Base-by-base conservation (phyloP, 2,113 vertebrate species). In the Uria aalge region DNA sequence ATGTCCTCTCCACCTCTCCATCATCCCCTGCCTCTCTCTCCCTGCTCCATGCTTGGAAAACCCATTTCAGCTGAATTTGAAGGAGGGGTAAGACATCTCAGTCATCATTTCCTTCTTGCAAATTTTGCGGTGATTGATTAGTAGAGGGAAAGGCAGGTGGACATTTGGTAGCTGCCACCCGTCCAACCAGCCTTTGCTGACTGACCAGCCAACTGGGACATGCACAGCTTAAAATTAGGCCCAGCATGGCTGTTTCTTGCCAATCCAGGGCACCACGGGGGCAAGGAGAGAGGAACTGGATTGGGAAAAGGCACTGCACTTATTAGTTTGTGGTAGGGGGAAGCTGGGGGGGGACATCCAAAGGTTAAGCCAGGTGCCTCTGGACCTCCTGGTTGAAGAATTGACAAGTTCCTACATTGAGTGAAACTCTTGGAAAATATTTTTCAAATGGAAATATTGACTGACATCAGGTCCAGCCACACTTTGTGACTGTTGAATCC, bases 111-210 rank as follows among this genome's bases (percentile, higher is more conserved):
- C 66, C 45, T 38, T 22, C 55, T 48, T 26, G 15, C 7, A 21
- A 29, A 45, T 82, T 82, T 45, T 1, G 0, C 0, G 0, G 47
- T 12, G 50, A 9, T 10, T 59, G 43, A n/a, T 2, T 11, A 67
- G 45, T 4, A 23, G 1, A 66, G 30, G 30, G 17, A 88, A 66
- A 15, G 41, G 40, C 11, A 22, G 32, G 73, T 34, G 77, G 73
- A 22, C 9, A 9, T 74, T 30, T 43, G 47, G 63, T 26, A 62
- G 23, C 18, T 74, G 38, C 59, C 38, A 32, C 23, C 26, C 30
- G 21, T 22, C 11, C 17, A 59, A 53, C 29, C 43, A 41, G 1
- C 8, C 1, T 69, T 48, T 55, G 45, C 21, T 41, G 85, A 40
- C 27, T 9, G 18, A 29, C 7, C 12, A 40, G 43, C 15, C 73